Conservation (phyloP, 2,888 invertebrate genomes). For the Athalia cordata region DNA sequence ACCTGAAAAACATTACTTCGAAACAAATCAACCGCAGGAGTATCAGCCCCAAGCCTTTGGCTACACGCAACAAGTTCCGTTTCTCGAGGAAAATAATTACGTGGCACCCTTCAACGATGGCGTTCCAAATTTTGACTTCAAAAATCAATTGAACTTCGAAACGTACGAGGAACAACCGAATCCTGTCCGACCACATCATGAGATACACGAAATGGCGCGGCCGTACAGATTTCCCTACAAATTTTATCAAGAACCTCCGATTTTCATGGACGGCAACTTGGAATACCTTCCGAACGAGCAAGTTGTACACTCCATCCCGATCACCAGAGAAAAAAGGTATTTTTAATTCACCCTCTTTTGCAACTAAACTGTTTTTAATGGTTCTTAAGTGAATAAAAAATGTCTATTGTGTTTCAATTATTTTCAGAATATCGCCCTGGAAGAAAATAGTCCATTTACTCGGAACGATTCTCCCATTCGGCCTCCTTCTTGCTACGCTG, state of each 20-base stretch:
- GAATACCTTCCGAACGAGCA: slow-evolving; percentile 45
- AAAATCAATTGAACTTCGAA: slow-evolving; percentile 40
- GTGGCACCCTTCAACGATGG: slow-evolving; percentile 36
- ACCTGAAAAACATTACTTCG: slow-evolving; percentile 26
- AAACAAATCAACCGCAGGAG: slow-evolving; percentile 6
- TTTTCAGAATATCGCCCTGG: slow-evolving; percentile 75
- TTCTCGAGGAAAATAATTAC: slow-evolving; percentile 46
- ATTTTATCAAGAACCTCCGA: slow-evolving; percentile 56
- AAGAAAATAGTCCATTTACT: slow-evolving; percentile 79
- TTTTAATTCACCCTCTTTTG: neutral
- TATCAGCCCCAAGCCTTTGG: slow-evolving; percentile 10
- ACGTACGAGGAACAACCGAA: slow-evolving; percentile 47
- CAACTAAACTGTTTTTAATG: too few relatives aligned
- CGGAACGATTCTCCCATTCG: slow-evolving; percentile 82
- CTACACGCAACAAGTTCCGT: slow-evolving; percentile 45
- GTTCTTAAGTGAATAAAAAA: too few relatives aligned
- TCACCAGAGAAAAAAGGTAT: neutral
- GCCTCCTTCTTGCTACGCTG: slow-evolving; percentile 82
- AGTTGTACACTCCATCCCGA: neutral
- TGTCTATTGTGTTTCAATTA: slow-evolving; percentile 17
- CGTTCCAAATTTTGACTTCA: slow-evolving; percentile 48
- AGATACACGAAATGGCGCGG: slow-evolving; percentile 48
- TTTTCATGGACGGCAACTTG: slow-evolving; percentile 47
- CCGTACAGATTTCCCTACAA: slow-evolving; percentile 63
- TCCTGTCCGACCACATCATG: slow-evolving; percentile 31